Base-by-base conservation (phyloP, 2,888 invertebrate genomes). In the Philaethria dido region DNA sequence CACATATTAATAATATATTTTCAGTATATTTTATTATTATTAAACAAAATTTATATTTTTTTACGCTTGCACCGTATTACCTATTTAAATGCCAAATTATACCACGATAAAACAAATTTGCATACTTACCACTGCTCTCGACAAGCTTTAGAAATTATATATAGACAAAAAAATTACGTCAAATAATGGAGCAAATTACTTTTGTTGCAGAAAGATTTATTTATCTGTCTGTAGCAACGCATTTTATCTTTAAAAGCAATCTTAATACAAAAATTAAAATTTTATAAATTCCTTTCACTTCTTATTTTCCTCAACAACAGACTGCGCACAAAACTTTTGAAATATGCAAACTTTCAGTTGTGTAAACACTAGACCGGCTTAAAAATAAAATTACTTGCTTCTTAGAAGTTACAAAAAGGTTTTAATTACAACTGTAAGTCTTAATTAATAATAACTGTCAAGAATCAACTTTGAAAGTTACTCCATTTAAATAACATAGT, bases 371-470 rank as follows among this genome's bases (percentile, higher is more conserved):
- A 45, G 60, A 45, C 22, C 29, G 29, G 44, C 45, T 60, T 45
- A 60, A 60, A 60, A 60, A 60, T 60, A 33, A 33, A 45, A 60
- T n/a, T n/a, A n/a, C 45, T 60, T 33, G 45, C 8, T 33, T 47
- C 29, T 59, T 48, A 60, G 29, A 50, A 50, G 18, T 44, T 48
- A 50, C n/a, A 33, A 65, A 65, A 57, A 29, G 29, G 39, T 52
- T 65, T 65, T 65, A 65, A 65, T 65, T 65, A 65, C 44, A 44
- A n/a, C 13, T 44, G 48, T 60, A 47, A 60, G 60, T 18, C 33
- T 60, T 45, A 60, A 60, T 60, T 60, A 47, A 60, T 33, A 47
- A 33, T 33, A 47, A 47, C 45, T 20, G 60, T 18, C 33, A 60
- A 47, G 18, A 45, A 13, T 33, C 33, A 18, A 47, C 13, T 45